A percentile compares a stretch with the other conserved stretches of the same genome.
Evolutionary conservation across 2,113 vertebrate genomes (phyloP).

Genomic region (Hemicordylus capensis): DNA sequence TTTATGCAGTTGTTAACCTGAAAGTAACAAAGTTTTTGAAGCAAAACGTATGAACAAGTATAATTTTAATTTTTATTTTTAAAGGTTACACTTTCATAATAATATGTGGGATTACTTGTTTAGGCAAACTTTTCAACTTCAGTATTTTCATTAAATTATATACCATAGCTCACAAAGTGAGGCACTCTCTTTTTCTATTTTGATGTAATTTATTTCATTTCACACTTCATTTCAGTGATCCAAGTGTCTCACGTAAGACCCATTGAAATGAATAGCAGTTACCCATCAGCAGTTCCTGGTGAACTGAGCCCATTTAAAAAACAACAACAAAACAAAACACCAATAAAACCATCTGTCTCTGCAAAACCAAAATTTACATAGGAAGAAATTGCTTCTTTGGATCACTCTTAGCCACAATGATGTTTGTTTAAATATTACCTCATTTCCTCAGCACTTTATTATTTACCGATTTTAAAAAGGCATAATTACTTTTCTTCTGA

Average conservation of each 20-base stretch:
- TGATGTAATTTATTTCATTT: not conserved
- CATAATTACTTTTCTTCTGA: conserved; percentile 77
- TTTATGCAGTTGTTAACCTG: not conserved
- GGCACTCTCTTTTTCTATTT: not conserved
- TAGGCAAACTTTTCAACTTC: not conserved
- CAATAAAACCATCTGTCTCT: no score
- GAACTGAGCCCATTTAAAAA: not conserved
- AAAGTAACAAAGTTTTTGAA: not conserved
- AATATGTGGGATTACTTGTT: no score
- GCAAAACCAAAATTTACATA: conserved; percentile 52
- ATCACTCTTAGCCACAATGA: conserved; percentile 60
- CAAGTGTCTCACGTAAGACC: not conserved
- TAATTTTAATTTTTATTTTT: not conserved
- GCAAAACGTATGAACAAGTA: not conserved
- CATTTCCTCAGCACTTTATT: conserved; percentile 75
- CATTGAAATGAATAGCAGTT: not conserved
- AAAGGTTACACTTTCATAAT: not conserved
- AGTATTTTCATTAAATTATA: not conserved
- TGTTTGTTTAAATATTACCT: conserved; percentile 80
- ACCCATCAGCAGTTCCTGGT: not conserved
- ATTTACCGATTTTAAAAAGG: conserved; percentile 82
- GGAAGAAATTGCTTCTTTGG: conserved; percentile 50
- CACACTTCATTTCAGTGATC: not conserved
- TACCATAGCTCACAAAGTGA: not conserved
- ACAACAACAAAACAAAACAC: no score